Base-by-base conservation (phyloP, 2,113 vertebrate genomes). In the Stegastes partitus region DNA sequence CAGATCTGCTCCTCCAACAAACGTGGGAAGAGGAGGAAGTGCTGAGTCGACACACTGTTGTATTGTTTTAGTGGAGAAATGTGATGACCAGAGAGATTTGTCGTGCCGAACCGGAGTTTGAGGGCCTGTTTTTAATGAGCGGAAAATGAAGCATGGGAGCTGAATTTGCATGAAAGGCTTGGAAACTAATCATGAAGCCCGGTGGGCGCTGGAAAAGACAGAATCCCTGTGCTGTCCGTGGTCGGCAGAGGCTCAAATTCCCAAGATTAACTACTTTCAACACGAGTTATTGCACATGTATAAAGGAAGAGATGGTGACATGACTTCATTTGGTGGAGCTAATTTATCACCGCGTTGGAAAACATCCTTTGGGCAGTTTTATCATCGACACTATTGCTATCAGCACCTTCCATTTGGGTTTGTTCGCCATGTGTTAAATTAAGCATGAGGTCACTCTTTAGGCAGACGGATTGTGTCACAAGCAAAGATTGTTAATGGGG, bases 21-120 rank as follows among this genome's bases (percentile, higher is more conserved):
- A 77, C 25, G 68, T 77, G 82, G 80, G 91, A 79, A 77, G 66
- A 72, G 14, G 72, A 61, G 62, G 77, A 83, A 85, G 77, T 77
- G 91, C 93, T 93, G 91, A 93, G 66, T 93, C 68, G 34, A 68
- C 90, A 83, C 61, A 72, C 81, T 73, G 79, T 50, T 57, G 75
- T 85, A 89, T 94, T 92, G 89, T 93, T 93, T 90, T 56, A 87
- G 89, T 49, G 67, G 67, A 84, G 87, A 90, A 92, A 93, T 91
- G 88, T 92, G 85, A 93, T 91, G 88, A 92, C 80, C 62, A 15
- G 61, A 74, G 84, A 90, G 81, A 79, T 84, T 87, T 80, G 78
- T 77, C 16, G 9, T 57, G 78, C 78, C 51, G 61, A 64, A 74
- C 67, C 45, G 1, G 75, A 74, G 72, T 83, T 64, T 26, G 47